Percentiles rank a stretch among this genome's conserved stretches.
These are phyloP conservation scores for Falco concolor DNA, from an alignment of 2,797 vertebrate genomes.

Conservation along the genomic window DNA sequence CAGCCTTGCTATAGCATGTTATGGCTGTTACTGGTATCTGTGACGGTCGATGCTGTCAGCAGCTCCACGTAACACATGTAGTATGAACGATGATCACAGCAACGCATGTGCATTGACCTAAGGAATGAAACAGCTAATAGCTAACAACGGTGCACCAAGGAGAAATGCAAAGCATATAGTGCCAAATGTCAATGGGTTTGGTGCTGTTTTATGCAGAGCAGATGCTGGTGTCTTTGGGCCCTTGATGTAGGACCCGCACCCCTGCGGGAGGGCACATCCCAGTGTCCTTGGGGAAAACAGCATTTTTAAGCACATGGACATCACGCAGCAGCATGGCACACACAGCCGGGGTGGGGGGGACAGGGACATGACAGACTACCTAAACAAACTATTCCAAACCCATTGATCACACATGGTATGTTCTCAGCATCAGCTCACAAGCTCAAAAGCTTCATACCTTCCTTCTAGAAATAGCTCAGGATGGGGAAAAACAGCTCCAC, in stretches of 20 bases:
- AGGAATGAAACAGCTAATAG: background rate
- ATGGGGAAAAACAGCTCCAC: background rate
- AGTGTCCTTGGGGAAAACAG: accelerated
- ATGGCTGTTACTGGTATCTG: background rate
- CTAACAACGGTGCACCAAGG: background rate
- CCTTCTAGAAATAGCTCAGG: background rate
- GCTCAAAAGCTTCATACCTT: background rate
- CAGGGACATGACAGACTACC: no score
- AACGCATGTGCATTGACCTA: no score
- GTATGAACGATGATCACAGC: accelerated
- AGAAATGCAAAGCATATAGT: background rate
- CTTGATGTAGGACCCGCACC: background rate
- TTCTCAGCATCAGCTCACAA: background rate
- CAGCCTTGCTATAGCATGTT: accelerated
- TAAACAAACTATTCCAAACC: background rate
- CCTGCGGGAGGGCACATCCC: background rate
- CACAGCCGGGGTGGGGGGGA: no score
- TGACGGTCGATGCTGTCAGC: background rate
- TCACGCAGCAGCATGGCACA: accelerated
- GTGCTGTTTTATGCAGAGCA: background rate
- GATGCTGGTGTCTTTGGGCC: background rate
- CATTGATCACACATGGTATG: accelerated
- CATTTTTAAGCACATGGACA: background rate
- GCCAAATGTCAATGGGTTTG: accelerated
- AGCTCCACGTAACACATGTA: accelerated